These are phyloP conservation scores for Hassar affinis DNA, from an alignment of 2,113 vertebrate species.

Conservation along the genomic window DNA sequence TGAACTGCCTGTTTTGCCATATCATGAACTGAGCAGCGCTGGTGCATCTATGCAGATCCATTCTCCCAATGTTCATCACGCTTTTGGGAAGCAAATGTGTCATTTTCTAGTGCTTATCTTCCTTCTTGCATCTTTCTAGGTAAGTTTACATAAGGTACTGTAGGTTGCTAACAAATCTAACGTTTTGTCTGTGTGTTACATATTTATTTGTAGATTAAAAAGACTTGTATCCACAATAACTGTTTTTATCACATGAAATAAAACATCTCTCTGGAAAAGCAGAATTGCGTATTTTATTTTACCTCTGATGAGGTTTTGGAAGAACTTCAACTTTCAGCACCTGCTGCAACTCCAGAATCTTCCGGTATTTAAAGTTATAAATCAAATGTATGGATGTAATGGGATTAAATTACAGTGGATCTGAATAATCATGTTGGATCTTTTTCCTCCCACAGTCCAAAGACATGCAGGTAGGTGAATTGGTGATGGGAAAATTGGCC, in stretches of 20 bases:
- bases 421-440: too few relatives aligned
- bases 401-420: neutral
- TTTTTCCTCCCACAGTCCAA: too few relatives aligned
- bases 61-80: slow-evolving; percentile 58
- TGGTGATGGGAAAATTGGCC: too few relatives aligned
- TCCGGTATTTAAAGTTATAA: neutral
- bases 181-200: slow-evolving; percentile 49
- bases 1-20: slow-evolving; percentile 28
- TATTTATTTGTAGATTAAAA: slow-evolving; percentile 62
- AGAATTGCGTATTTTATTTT: neutral
- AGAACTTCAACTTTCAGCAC: neutral
- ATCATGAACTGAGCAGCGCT: slow-evolving; percentile 53
- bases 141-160: slow-evolving; percentile 49
- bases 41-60: slow-evolving; percentile 68
- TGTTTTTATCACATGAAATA: slow-evolving; percentile 58
- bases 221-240: slow-evolving; percentile 42
- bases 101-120: slow-evolving; percentile 50
- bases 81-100: slow-evolving; percentile 58
- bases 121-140: slow-evolving; percentile 51
- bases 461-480: too few relatives aligned
- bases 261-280: slow-evolving; percentile 43
- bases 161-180: slow-evolving; percentile 39
- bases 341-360: neutral
- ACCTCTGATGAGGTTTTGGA: neutral
- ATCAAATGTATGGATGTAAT: neutral